These are phyloP conservation scores for Ephydatia muelleri DNA, from an alignment of 37 sponge, comb jelly and placozoan genomes.

Conservation along the genomic window DNA sequence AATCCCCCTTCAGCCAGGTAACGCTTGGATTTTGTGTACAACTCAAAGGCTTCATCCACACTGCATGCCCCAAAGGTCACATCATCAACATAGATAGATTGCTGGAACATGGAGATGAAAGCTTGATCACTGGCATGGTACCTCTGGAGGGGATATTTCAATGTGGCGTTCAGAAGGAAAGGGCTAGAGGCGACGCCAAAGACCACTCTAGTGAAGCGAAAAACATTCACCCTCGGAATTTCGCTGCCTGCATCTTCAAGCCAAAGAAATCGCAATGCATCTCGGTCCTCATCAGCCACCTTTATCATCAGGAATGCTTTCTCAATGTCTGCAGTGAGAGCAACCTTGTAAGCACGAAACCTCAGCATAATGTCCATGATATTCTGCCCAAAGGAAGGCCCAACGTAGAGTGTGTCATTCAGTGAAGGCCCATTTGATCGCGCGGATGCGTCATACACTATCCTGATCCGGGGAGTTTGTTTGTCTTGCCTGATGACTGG, in stretches of 20 bases:
- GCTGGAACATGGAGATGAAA: not conserved
- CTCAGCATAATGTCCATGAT: constrained; percentile 11
- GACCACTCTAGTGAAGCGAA: constrained; percentile 7
- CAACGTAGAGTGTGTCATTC: constrained; percentile 2
- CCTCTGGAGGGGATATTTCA: constrained; percentile 3
- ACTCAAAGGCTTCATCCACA: not conserved
- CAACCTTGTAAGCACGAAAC: not conserved
- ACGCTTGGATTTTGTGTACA: constrained; percentile 4
- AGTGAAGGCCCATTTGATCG: not conserved
- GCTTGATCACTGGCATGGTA: not conserved
- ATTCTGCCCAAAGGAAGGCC: not conserved
- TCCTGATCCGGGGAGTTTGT: not conserved
- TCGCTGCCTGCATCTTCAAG: not conserved
- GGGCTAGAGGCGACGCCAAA: constrained; percentile 29
- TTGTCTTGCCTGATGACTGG: constrained; percentile 15
- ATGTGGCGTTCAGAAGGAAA: constrained; percentile 28
- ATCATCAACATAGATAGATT: not conserved
- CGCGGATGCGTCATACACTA: constrained; percentile 25
- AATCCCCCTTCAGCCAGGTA: constrained; percentile 19
- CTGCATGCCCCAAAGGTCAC: not conserved
- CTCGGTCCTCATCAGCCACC: not conserved
- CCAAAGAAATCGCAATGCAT: constrained; percentile 12
- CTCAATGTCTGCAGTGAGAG: constrained; percentile 15
- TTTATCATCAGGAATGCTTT: constrained; percentile 10
- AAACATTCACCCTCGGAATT: not conserved